These are phyloP conservation scores for Larimichthys crocea DNA, from an alignment of 2,113 vertebrate species.

Conservation along the genomic window DNA sequence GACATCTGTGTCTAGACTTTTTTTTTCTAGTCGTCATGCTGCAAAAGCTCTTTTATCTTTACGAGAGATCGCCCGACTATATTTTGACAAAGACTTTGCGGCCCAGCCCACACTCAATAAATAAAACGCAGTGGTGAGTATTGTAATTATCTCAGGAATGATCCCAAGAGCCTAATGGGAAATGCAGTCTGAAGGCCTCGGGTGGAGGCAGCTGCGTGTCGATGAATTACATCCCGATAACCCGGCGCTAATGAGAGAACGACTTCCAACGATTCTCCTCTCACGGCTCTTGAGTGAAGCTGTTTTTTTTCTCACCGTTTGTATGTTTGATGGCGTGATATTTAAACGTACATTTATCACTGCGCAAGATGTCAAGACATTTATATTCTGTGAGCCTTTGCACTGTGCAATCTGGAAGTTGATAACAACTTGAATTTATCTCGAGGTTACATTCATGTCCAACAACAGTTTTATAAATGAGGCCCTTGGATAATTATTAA, in stretches of 20 bases:
- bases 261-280: neutral
- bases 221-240: neutral
- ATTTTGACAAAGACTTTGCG: neutral
- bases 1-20: neutral
- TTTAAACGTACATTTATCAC: neutral
- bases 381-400: neutral
- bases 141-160: slow-evolving; percentile 13
- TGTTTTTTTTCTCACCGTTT: neutral
- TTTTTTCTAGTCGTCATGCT: rapidly evolving
- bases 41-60: neutral
- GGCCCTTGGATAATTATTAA: neutral
- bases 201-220: neutral
- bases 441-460: neutral
- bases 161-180: neutral
- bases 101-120: neutral
- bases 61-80: neutral
- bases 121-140: neutral
- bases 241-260: neutral
- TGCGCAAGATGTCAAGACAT: neutral
- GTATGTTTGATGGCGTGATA: neutral
- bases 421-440: neutral
- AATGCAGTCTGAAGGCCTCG: neutral
- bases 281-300: neutral
- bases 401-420: neutral
- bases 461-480: neutral